Evolutionary conservation across 2,797 vertebrate species (phyloP).

Genomic region (Champsocephalus esox): DNA sequence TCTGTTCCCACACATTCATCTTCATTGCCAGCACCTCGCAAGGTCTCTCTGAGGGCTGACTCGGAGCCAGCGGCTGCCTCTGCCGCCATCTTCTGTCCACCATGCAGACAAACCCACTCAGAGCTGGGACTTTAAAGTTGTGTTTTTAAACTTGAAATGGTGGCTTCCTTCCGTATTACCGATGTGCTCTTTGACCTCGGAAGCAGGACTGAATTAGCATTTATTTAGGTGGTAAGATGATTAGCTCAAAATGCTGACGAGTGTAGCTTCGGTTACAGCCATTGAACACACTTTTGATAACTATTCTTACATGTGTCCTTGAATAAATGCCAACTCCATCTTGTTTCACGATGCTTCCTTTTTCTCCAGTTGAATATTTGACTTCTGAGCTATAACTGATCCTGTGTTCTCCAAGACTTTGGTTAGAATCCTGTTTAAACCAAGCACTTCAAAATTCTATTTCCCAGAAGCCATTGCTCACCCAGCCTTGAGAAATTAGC

Average conservation of each 20-base stretch:
- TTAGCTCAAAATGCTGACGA: neutral
- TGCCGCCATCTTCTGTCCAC: conserved; percentile 75
- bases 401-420: too few relatives aligned
- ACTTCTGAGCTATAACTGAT: neutral
- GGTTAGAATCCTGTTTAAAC: conserved; percentile 5
- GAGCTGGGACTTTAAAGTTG: neutral
- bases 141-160: too few relatives aligned
- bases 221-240: neutral
- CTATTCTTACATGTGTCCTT: neutral
- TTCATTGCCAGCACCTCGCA: conserved; percentile 41
- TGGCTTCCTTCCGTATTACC: too few relatives aligned
- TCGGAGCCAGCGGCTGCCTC: conserved; percentile 30
- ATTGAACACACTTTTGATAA: neutral
- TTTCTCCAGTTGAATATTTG: neutral
- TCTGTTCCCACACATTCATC: conserved; percentile 58
- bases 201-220: neutral
- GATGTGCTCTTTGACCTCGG: neutral
- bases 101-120: neutral
- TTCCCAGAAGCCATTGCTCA: conserved; percentile 41
- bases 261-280: neutral
- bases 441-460: conserved; percentile 32
- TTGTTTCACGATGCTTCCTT: neutral
- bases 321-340: neutral
- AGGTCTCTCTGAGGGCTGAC: conserved; percentile 15
- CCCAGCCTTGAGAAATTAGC: conserved; percentile 35